A percentile compares a stretch with the other conserved stretches of the same genome.
phyloP scores from a whole-genome alignment of 2,797 vertebrate species.

The Merluccius polli region DNA sequence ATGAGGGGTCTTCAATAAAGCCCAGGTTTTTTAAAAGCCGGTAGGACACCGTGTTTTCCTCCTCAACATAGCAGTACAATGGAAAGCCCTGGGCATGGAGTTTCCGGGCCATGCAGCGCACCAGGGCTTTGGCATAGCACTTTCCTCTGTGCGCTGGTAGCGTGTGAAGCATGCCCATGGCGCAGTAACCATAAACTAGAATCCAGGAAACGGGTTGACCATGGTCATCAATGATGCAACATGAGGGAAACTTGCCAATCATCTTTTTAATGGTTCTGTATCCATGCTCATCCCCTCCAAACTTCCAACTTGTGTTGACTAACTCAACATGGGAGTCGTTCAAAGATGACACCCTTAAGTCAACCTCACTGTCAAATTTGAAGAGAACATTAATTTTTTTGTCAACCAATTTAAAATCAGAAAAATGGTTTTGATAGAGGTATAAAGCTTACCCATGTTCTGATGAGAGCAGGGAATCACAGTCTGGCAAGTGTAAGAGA shows the following conservation, averaged over 20 bases:
- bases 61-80: constrained; percentile 64
- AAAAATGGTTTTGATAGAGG: background rate
- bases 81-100: constrained; percentile 56
- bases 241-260: constrained; percentile 54
- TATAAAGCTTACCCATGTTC: constrained; percentile 41
- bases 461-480: constrained; percentile 32
- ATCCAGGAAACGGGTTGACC: constrained; percentile 61
- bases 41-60: constrained; percentile 57
- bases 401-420: background rate
- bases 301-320: constrained; percentile 70
- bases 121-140: constrained; percentile 59
- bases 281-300: constrained; percentile 46
- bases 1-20: constrained; percentile 59
- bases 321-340: constrained; percentile 51
- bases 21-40: constrained; percentile 59
- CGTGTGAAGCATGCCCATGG: constrained; percentile 57
- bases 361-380: constrained; percentile 39
- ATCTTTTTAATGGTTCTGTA: constrained; percentile 35
- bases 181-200: constrained; percentile 56
- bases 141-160: constrained; percentile 62
- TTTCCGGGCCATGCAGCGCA: constrained; percentile 49
- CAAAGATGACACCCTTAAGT: constrained; percentile 53
- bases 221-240: constrained; percentile 53
- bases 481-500: constrained; percentile 56
- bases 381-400: background rate